Evolutionary conservation across 2,797 vertebrate species (phyloP), one percentile per base, ranked within the genome.

Genomic region (Takifugu ocellatus): DNA sequence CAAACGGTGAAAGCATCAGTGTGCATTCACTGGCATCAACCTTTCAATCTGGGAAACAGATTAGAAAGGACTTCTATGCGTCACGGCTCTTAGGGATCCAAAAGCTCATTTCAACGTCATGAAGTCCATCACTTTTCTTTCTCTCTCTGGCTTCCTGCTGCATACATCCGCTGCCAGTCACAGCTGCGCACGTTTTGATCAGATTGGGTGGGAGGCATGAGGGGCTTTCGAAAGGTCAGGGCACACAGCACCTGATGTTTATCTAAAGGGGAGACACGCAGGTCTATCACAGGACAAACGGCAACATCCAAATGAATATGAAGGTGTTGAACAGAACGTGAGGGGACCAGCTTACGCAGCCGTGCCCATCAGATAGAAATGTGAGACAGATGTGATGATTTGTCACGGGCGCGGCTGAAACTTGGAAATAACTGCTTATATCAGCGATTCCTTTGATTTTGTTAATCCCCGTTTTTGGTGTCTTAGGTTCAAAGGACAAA

Each of bases 401-500:
- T 33, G 8, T 9, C 2, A 33, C 31, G 3, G 31, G 8, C 1
- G 29, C 3, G 33, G 7, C 12, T 3, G 33, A 36, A 36, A 36
- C 11, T 12, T 36, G 10, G 10, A 36, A 8, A 11, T 12, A 11
- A 3, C 7, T 14, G 36, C 36, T 39, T 39, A 11, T 5, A 1
- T 14, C 16, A 9, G 44, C 0, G 46, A 24, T 5, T 8, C 25
- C 21, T 48, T 48, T 54, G 49, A 69, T 31, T 44, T 49, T 58
- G 54, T 83, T n/a, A 78, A 27, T 59, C 39, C 44, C 15, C 17
- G 3, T 1, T 67, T 49, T 50, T 74, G 79, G 56, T 59, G 43
- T 68, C 81, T 52, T 78, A 99, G 97, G 91, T 91, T 87, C 92
- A 75, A 91, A 92, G 91, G 93, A 96, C 81, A 90, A 85, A 90